A percentile compares a stretch with the other conserved stretches of the same genome.
Conservation (phyloP, 2,888 invertebrate species). For the Epiblema foenella region DNA sequence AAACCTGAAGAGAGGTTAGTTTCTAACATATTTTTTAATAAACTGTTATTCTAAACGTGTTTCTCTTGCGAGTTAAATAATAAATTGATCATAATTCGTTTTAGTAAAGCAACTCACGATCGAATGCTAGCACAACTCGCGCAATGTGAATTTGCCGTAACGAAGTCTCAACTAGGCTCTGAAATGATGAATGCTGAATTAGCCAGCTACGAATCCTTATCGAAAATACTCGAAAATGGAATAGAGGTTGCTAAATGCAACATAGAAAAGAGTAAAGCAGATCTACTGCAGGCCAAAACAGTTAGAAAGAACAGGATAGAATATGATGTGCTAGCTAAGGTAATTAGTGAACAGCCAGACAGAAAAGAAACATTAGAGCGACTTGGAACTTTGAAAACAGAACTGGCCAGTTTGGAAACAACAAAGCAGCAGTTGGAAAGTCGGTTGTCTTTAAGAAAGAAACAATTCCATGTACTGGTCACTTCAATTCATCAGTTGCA, state of each 20-base stretch:
- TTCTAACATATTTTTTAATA: conserved; percentile 21
- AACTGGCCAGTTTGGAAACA: conserved; percentile 88
- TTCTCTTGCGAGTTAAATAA: not conserved
- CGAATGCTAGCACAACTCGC: conserved; percentile 92
- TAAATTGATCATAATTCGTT: conserved; percentile 50
- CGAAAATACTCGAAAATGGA: conserved; percentile 90
- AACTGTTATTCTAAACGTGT: conserved; percentile 19
- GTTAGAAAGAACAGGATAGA: conserved; percentile 96
- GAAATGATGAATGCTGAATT: conserved; percentile 94
- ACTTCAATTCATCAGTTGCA: conserved; percentile 94
- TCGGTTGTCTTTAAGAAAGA: conserved; percentile 92
- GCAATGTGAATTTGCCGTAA: conserved; percentile 94
- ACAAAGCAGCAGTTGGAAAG: conserved; percentile 90
- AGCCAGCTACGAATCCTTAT: conserved; percentile 91
- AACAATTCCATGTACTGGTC: conserved; percentile 95
- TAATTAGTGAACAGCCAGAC: conserved; percentile 95
- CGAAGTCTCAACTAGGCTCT: conserved; percentile 91
- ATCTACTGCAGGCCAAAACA: conserved; percentile 92
- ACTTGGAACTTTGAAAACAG: conserved; percentile 88
- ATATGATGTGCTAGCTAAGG: conserved; percentile 96
- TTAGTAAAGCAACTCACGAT: conserved; percentile 89
- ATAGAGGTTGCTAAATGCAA: conserved; percentile 92
- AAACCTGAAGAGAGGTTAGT: conserved; percentile 87
- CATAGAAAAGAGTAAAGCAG: conserved; percentile 92
- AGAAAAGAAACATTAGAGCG: conserved; percentile 90